A percentile compares a stretch with the other conserved stretches of the same genome.
These are phyloP conservation scores for Aporophyla lueneburgensis DNA, from an alignment of 2,888 invertebrate genomes.

Conservation along the genomic window DNA sequence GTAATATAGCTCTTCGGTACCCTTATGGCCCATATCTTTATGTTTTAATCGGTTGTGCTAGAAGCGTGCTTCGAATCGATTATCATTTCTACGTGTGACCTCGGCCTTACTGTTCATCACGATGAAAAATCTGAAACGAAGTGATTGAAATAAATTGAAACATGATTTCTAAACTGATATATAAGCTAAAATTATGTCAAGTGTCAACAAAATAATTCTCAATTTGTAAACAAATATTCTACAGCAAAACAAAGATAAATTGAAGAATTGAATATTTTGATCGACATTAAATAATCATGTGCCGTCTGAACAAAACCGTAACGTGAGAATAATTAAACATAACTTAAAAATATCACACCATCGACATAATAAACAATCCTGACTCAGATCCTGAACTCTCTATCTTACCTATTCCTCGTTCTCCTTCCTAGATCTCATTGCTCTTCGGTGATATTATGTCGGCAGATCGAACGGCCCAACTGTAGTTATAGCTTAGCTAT, in stretches of 20 bases:
- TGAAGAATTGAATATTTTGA: neutral
- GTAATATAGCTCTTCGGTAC: no score
- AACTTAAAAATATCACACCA: neutral
- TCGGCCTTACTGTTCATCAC: neutral
- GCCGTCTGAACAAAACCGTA: slow-evolving; percentile 4
- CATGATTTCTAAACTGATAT: neutral
- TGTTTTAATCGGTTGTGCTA: neutral
- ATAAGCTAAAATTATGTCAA: slow-evolving; percentile 5
- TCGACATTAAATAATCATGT: neutral
- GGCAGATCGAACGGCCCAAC: no score
- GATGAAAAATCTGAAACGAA: neutral
- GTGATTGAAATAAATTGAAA: neutral
- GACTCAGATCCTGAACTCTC: neutral
- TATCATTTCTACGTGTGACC: neutral
- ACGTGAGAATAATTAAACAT: slow-evolving; percentile 1
- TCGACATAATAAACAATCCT: neutral
- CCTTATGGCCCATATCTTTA: no score
- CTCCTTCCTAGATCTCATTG: no score
- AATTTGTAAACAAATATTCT: neutral
- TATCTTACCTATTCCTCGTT: no score
- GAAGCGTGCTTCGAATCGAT: neutral
- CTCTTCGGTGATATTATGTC: no score
- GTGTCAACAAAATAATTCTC: neutral
- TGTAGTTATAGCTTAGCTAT: no score
- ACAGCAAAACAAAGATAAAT: neutral